A percentile compares a stretch with the other conserved stretches of the same genome.
Evolutionary conservation across 2,113 vertebrate genomes (phyloP).

Genomic region (Lepidiolamprologus cunningtoni): DNA sequence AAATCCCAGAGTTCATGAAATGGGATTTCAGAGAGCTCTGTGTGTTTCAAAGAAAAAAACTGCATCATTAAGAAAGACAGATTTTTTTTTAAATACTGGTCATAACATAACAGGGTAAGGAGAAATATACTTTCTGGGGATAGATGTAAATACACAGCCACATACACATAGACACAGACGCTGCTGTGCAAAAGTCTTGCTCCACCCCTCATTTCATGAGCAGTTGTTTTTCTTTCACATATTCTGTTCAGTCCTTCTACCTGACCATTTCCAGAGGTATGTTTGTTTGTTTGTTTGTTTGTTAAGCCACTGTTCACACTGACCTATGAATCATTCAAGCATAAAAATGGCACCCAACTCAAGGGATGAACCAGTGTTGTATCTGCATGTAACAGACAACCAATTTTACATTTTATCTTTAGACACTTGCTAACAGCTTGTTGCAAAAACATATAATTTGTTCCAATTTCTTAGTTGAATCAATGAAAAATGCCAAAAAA

Average conservation of each 20-base stretch:
- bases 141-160: neutral
- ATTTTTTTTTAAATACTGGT: neutral
- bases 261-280: neutral
- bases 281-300: neutral
- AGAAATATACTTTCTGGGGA: neutral
- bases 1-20: constrained; percentile 11
- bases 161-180: neutral
- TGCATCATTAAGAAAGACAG: neutral
- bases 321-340: neutral
- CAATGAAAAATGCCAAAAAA: neutral
- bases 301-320: neutral
- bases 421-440: neutral
- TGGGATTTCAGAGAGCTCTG: constrained; percentile 1
- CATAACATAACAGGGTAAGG: neutral
- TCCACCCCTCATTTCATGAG: neutral
- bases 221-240: neutral
- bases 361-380: neutral
- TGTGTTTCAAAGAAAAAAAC: neutral
- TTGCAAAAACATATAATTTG: neutral
- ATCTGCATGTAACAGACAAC: neutral
- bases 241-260: neutral
- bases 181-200: neutral
- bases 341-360: neutral
- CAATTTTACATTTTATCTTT: neutral
- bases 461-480: neutral